Evolutionary conservation across 2,797 vertebrate species (phyloP), one percentile per base, ranked within the genome.

Genomic region (Cyprinella venusta): DNA sequence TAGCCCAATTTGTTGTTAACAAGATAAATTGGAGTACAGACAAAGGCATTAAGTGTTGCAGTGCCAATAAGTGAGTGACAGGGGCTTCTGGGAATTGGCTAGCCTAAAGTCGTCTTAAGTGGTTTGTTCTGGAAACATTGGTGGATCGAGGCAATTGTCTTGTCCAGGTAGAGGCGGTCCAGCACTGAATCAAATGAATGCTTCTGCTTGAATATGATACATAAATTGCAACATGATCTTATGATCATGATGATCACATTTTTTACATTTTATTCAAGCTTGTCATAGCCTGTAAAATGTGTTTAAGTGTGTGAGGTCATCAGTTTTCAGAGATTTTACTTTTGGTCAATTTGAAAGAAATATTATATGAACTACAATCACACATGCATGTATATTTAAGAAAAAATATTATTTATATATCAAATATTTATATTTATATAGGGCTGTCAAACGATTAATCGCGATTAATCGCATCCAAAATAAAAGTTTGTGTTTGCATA

Each of bases 1-100:
- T 94, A 92, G 92, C 92, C 93, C 93, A 94, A 94, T 95, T 95
- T 95, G 94, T 93, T 93, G 93, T 93, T 95, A 96, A 95, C 93
- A 94, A 95, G 94, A 94, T 95, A 94, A 95, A 95, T 94, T 93
- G 93, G 92, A 92, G 93, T 93, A 93, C 91, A 95, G 94, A 95
- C 93, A 94, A 94, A 94, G 91, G 93, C 94, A 94, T 94, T 95
- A 95, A 94, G 94, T 94, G 94, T 93, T 94, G 93, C 94, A 87
- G 92, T 94, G 94, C 93, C 93, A 94, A 92, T 94, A 90, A 92
- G 91, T 94, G 94, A 95, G 91, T 95, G 95, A 95, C 94, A 94
- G 94, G 90, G 91, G 93, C 94, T 94, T 95, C 93, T 94, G 94
- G 94, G 94, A 95, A 95, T 94, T 93, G 93, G 93, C 92, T 90